These are phyloP conservation scores for Odontothrips loti DNA, from an alignment of 2,888 invertebrate species.

Conservation along the genomic window DNA sequence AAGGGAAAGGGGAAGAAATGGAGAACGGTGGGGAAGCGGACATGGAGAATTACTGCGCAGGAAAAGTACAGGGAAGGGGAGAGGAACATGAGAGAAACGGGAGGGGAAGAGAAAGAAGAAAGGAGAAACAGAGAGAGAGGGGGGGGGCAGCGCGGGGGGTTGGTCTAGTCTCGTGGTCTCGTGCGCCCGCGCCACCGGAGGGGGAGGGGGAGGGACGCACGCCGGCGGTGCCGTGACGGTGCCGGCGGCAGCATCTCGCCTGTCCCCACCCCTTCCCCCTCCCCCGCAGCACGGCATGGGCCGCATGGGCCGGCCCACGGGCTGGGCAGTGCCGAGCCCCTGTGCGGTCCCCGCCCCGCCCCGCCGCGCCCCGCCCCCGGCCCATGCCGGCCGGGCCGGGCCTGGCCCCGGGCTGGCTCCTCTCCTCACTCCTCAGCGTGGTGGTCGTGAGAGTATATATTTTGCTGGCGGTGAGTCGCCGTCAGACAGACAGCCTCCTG, in stretches of 20 bases:
- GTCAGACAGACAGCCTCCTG: slow-evolving; percentile 20
- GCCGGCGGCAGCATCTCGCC: not conserved
- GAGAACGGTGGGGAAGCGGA: not conserved
- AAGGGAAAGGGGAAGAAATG: not conserved
- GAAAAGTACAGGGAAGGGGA: no score
- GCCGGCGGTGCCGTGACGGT: not conserved
- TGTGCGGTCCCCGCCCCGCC: not conserved
- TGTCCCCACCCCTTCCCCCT: not conserved
- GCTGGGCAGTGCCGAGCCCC: not conserved
- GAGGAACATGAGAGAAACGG: not conserved
- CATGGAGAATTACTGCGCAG: no score
- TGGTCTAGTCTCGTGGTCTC: slow-evolving; percentile 21
- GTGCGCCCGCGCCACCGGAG: not conserved
- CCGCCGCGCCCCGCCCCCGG: not conserved
- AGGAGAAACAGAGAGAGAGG: not conserved
- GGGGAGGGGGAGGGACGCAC: not conserved
- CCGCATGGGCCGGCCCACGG: not conserved
- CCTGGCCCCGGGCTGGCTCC: not conserved
- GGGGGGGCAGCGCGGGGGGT: not conserved
- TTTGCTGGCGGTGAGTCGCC: not conserved
- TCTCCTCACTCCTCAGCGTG: not conserved
- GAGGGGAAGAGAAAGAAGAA: not conserved
- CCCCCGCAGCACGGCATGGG: not conserved
- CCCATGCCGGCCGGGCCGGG: not conserved
- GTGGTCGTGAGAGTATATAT: slow-evolving; percentile 4